These are phyloP conservation scores for Leptatherina wallacei DNA, from an alignment of 2,797 vertebrate genomes.

Conservation along the genomic window DNA sequence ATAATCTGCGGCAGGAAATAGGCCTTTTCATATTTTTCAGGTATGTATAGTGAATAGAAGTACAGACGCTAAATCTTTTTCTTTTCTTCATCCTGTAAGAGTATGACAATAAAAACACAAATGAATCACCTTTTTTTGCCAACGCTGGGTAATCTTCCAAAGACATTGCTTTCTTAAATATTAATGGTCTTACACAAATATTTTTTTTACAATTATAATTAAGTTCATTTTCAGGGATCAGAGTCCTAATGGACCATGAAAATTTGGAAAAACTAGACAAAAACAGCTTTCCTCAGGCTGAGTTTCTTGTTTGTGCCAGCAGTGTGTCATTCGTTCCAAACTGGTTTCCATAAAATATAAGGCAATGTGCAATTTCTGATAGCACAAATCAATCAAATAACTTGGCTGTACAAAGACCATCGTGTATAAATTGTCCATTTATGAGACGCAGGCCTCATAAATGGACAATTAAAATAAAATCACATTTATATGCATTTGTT, in stretches of 20 bases:
- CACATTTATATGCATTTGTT: constrained; percentile 4
- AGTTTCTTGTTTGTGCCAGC: background rate
- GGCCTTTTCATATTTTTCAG: background rate
- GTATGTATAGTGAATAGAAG: background rate
- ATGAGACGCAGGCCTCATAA: background rate
- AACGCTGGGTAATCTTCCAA: background rate
- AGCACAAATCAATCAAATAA: constrained; percentile 16
- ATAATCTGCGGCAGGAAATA: background rate
- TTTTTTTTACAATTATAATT: constrained; percentile 10
- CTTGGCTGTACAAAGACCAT: constrained; percentile 11
- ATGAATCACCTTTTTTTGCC: background rate
- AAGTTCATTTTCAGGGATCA: constrained; percentile 21
- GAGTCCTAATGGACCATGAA: constrained; percentile 8
- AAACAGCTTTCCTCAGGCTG: constrained; percentile 17
- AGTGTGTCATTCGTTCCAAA: constrained; percentile 11
- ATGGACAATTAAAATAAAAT: constrained; percentile 13
- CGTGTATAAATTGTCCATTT: background rate
- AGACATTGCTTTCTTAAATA: background rate
- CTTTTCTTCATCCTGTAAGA: background rate
- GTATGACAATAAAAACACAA: constrained; percentile 3
- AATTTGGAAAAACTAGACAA: constrained; percentile 3
- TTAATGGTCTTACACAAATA: constrained; percentile 3
- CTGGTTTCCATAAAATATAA: constrained; percentile 25
- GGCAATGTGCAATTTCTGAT: constrained; percentile 15
- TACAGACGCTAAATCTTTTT: background rate